Evolutionary conservation across 2,888 invertebrate species (phyloP).

Genomic region (Deroplatys truncata): DNA sequence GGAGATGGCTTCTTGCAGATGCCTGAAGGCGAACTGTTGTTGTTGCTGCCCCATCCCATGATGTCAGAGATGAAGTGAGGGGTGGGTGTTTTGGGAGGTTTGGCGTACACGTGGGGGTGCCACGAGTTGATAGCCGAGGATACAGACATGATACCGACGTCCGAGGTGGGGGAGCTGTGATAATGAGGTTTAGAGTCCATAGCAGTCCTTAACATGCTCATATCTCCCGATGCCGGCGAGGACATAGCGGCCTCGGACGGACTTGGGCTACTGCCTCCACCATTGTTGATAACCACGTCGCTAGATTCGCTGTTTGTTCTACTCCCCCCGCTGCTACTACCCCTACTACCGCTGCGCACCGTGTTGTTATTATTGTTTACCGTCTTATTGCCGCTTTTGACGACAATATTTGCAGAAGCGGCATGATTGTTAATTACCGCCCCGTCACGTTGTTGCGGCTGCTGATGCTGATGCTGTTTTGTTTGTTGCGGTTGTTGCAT

Average conservation of each 20-base stretch:
- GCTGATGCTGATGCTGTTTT: constrained; percentile 13
- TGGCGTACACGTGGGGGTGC: constrained; percentile 87
- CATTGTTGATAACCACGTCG: constrained; percentile 9
- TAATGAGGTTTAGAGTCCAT: constrained; percentile 5
- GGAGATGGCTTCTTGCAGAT: constrained; percentile 11
- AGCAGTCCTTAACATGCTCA: neutral
- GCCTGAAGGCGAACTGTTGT: neutral
- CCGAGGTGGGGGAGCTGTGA: neutral
- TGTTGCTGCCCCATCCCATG: constrained; percentile 55
- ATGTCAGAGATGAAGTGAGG: constrained; percentile 87
- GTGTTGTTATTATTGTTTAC: constrained; percentile 12
- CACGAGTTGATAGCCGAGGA: constrained; percentile 50
- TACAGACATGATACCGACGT: constrained; percentile 17
- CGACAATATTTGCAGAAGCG: neutral
- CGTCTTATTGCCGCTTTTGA: constrained; percentile 3
- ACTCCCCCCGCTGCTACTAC: constrained; percentile 13
- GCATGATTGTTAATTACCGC: constrained; percentile 5
- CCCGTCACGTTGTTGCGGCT: constrained; percentile 9
- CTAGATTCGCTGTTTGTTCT: constrained; percentile 22
- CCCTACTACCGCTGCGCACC: constrained; percentile 5
- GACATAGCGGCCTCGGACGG: constrained; percentile 18
- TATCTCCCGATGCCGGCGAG: constrained; percentile 13
- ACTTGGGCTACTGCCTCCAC: constrained; percentile 7
- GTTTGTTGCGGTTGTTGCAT: constrained; percentile 26
- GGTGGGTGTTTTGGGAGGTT: constrained; percentile 76